Percentiles rank a stretch among this genome's conserved stretches.
These are phyloP conservation scores for Scelioninae gen. 1 DNA, from an alignment of 2,888 invertebrate species.

Conservation along the genomic window DNA sequence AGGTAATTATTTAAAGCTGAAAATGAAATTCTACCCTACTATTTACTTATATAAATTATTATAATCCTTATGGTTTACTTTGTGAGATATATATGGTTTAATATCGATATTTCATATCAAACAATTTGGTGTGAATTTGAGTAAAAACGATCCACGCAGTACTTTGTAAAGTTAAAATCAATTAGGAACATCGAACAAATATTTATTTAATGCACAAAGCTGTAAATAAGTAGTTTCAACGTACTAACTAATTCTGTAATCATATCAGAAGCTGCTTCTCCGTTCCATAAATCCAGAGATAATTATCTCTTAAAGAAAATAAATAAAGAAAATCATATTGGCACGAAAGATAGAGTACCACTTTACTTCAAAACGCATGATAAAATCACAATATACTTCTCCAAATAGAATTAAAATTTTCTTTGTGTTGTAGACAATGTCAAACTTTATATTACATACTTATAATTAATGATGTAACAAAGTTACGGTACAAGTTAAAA, in stretches of 20 bases:
- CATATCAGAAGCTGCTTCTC: constrained; percentile 13
- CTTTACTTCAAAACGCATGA: constrained; percentile 13
- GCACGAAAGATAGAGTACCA: not conserved
- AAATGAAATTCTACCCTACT: constrained; percentile 7
- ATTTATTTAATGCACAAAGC: not conserved
- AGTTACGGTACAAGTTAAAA: no score
- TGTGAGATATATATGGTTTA: constrained; percentile 19
- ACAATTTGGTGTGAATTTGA: not conserved
- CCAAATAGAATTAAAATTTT: no score
- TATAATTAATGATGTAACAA: no score
- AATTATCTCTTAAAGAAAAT: constrained; percentile 23
- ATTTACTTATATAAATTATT: constrained; percentile 39
- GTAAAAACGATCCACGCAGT: not conserved
- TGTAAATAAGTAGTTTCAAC: constrained; percentile 3
- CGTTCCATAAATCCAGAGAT: constrained; percentile 16
- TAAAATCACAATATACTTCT: not conserved
- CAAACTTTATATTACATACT: not conserved
- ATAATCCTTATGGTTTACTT: constrained; percentile 35
- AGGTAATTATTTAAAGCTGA: constrained; percentile 20
- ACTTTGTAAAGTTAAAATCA: not conserved
- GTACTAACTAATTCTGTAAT: constrained; percentile 17
- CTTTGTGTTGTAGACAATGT: not conserved
- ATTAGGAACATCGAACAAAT: not conserved
- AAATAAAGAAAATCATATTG: constrained; percentile 8
- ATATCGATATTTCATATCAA: not conserved